Evolutionary conservation across 2,113 vertebrate species (phyloP).

Genomic region (Eulemur rufifrons): DNA sequence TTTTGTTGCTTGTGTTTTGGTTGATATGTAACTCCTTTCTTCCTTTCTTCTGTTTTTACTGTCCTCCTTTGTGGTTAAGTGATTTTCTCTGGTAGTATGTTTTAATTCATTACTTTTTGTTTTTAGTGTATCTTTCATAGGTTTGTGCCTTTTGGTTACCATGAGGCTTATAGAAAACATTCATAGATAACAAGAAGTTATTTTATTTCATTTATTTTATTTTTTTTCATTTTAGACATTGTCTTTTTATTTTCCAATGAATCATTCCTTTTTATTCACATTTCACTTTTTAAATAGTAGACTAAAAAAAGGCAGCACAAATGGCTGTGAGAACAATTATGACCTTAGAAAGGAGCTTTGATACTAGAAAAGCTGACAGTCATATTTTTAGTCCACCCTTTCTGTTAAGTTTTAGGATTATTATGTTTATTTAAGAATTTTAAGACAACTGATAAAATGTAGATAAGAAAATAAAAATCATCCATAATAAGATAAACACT

Average conservation of each 20-base stretch:
- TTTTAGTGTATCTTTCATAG: too few species aligned
- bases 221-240: background rate
- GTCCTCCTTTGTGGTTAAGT: too few species aligned
- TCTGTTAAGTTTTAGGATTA: background rate
- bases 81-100: too few species aligned
- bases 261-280: background rate
- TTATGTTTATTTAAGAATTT: background rate
- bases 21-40: too few species aligned
- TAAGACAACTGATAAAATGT: background rate
- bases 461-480: background rate
- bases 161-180: too few species aligned
- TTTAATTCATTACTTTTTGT: too few species aligned
- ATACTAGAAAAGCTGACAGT: background rate
- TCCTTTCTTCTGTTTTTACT: too few species aligned
- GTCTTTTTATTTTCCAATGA: constrained; percentile 17
- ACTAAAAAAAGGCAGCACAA: background rate
- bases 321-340: background rate
- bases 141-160: too few species aligned
- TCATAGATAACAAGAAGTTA: too few species aligned
- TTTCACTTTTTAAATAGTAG: background rate
- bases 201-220: too few species aligned
- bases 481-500: background rate
- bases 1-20: too few species aligned
- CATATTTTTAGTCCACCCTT: background rate
- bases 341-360: background rate